Conservation (phyloP, 2,113 vertebrate genomes). For the Paralichthys olivaceus region DNA sequence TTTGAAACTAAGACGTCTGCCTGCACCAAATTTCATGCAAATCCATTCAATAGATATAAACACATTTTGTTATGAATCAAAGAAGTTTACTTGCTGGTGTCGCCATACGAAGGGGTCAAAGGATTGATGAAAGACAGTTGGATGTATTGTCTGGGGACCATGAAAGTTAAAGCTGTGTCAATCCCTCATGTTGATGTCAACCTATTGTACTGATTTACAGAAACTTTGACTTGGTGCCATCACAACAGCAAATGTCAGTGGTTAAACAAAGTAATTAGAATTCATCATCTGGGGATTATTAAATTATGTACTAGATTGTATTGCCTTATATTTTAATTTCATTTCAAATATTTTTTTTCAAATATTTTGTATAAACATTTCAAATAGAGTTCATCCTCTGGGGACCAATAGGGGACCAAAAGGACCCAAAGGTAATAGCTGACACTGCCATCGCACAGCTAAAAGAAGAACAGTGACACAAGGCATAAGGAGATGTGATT, state of each 20-base stretch:
- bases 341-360: too few species aligned
- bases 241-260: too few species aligned
- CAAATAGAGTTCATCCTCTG: not conserved
- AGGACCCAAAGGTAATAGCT: too few species aligned
- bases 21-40: not conserved
- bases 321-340: not conserved
- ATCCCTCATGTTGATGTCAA: not conserved
- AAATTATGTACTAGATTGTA: not conserved
- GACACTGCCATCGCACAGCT: not conserved
- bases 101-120: not conserved
- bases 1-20: too few species aligned
- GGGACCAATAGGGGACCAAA: too few species aligned
- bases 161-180: not conserved
- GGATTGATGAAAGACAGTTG: not conserved
- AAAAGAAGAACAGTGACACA: not conserved
- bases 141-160: not conserved
- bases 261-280: not conserved
- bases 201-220: not conserved
- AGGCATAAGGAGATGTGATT: conserved; percentile 1
- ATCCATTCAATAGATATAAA: not conserved
- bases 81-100: not conserved
- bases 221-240: not conserved
- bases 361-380: too few species aligned
- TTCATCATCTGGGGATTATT: not conserved
- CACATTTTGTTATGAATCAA: not conserved